Evolutionary conservation across 1,140 invertebrate species (phyloP).

Genomic region (Plectrocnemia conspersa): DNA sequence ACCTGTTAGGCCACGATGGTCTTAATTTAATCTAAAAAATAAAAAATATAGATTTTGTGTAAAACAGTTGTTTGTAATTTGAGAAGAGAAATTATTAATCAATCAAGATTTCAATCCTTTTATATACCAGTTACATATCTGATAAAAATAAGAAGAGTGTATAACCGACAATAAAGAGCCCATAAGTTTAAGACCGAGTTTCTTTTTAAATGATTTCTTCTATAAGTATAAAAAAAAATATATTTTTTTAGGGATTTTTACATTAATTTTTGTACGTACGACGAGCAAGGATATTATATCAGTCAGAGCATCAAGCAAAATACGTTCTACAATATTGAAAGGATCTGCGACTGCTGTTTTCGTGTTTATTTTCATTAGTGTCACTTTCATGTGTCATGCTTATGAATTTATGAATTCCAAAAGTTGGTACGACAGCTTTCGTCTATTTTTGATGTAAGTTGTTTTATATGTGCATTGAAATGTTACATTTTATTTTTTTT

Average conservation of each 20-base stretch:
- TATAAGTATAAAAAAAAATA: constrained; percentile 4
- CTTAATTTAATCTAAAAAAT: too few species aligned
- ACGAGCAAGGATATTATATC: constrained; percentile 78
- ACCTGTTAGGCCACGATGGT: too few species aligned
- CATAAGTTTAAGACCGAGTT: too few species aligned
- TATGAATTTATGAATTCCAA: constrained; percentile 72
- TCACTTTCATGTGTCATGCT: constrained; percentile 74
- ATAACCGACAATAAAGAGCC: too few species aligned
- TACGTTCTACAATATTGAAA: constrained; percentile 75
- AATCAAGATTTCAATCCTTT: too few species aligned
- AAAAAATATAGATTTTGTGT: too few species aligned
- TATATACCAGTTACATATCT: too few species aligned
- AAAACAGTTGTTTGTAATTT: too few species aligned
- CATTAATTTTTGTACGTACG: constrained; percentile 71
- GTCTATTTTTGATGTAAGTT: constrained; percentile 76
- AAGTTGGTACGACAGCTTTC: constrained; percentile 69
- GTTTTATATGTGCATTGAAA: background rate
- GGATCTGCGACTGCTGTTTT: constrained; percentile 72
- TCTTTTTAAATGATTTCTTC: background rate
- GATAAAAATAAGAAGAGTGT: too few species aligned
- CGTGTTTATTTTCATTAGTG: constrained; percentile 68
- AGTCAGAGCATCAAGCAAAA: constrained; percentile 72
- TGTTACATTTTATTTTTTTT: background rate
- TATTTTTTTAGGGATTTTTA: constrained; percentile 60
- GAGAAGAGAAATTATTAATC: too few species aligned